These are phyloP conservation scores for Dryas iulia DNA, from an alignment of 1,140 invertebrate genomes.

Conservation along the genomic window DNA sequence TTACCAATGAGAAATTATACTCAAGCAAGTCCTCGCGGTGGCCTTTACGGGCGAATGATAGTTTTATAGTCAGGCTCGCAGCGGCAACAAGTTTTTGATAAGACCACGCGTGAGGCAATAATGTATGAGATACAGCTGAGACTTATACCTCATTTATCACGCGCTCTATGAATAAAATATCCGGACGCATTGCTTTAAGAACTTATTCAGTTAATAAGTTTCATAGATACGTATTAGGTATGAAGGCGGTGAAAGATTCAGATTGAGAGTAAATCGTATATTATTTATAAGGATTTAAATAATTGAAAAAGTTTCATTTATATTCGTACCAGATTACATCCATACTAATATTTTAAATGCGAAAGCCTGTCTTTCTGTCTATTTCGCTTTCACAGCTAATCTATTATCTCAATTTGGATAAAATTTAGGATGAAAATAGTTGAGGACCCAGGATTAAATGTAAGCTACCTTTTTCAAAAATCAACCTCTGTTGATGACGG, in stretches of 20 bases:
- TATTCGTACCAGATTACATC: too few species aligned
- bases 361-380: too few species aligned
- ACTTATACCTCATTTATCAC: conserved; percentile 69
- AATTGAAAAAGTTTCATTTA: too few species aligned
- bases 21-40: conserved; percentile 56
- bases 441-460: too few species aligned
- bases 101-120: conserved; percentile 66
- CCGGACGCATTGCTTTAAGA: conserved; percentile 54
- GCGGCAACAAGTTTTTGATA: conserved; percentile 74
- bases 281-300: too few species aligned
- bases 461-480: too few species aligned
- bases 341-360: too few species aligned
- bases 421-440: too few species aligned
- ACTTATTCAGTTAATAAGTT: conserved; percentile 27
- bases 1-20: conserved; percentile 60
- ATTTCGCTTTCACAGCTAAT: too few species aligned
- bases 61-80: conserved; percentile 51
- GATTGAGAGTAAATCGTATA: too few species aligned
- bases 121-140: conserved; percentile 71
- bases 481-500: too few species aligned
- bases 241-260: neutral
- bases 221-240: conserved; percentile 15
- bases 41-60: conserved; percentile 50
- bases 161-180: conserved; percentile 73
- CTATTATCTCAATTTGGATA: too few species aligned